Evolutionary conservation across 2,113 vertebrate genomes (phyloP).

Genomic region (Salvelinus fontinalis): DNA sequence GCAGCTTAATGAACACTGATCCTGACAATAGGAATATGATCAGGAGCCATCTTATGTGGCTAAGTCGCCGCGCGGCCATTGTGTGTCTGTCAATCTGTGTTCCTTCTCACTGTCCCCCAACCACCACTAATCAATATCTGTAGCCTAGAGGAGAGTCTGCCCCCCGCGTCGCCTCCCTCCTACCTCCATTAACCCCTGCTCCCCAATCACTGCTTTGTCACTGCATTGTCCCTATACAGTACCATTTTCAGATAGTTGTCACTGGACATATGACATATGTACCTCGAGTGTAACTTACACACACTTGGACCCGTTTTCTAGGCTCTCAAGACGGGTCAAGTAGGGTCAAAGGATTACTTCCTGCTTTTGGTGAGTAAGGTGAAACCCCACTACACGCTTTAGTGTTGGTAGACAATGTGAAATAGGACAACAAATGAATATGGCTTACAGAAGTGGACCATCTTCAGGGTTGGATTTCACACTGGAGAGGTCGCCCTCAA

Average conservation of each 20-base stretch:
- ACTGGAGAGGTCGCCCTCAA: too few relatives aligned
- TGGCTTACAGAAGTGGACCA: too few relatives aligned
- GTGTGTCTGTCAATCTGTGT: constrained; percentile 73
- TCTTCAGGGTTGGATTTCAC: too few relatives aligned
- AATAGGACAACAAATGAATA: background rate
- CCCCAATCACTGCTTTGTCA: constrained; percentile 60
- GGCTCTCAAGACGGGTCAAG: constrained; percentile 46
- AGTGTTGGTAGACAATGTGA: constrained; percentile 66
- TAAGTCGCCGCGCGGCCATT: constrained; percentile 45
- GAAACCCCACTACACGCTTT: constrained; percentile 56
- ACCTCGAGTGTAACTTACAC: background rate
- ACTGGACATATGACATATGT: constrained; percentile 58
- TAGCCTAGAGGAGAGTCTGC: constrained; percentile 75
- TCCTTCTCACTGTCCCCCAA: constrained; percentile 59
- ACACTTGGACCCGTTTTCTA: constrained; percentile 54
- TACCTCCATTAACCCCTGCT: constrained; percentile 17
- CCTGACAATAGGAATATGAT: constrained; percentile 60
- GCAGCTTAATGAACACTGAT: constrained; percentile 22
- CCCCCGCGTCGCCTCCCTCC: constrained; percentile 12
- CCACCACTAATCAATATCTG: constrained; percentile 77
- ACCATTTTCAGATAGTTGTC: constrained; percentile 56
- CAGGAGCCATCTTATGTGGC: constrained; percentile 36
- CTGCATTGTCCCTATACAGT: constrained; percentile 31
- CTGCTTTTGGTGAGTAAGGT: constrained; percentile 30
- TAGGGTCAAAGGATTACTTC: constrained; percentile 46